These are phyloP conservation scores for Meloidogyne hapla DNA, from an alignment of 1,140 invertebrate species.

Conservation along the genomic window DNA sequence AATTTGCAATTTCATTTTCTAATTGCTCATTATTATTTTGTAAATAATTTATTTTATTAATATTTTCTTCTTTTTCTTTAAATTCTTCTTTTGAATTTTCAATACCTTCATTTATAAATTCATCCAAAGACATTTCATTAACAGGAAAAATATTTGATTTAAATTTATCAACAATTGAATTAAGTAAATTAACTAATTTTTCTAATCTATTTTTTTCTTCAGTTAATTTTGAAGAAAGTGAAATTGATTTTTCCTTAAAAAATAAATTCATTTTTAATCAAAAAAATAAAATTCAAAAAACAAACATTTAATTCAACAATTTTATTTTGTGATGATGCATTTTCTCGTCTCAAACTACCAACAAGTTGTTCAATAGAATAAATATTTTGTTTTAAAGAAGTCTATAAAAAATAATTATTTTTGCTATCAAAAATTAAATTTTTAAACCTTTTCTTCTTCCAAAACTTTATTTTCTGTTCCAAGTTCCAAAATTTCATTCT, in stretches of 20 bases:
- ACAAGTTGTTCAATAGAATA: background rate
- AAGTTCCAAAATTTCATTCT: background rate
- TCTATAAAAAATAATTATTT: background rate
- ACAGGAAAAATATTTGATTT: background rate
- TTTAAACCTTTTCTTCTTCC: background rate
- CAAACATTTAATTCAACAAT: background rate
- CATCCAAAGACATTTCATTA: background rate
- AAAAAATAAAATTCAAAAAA: background rate
- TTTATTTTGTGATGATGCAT: background rate
- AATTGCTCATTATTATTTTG: background rate
- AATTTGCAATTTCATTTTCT: background rate
- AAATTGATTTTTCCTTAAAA: background rate
- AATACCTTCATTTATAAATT: slow-evolving; percentile 2
- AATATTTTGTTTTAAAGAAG: background rate
- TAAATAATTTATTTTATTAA: background rate
- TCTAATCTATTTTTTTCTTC: background rate
- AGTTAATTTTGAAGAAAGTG: background rate
- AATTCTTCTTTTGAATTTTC: background rate
- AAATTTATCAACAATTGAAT: background rate
- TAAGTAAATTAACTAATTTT: background rate
- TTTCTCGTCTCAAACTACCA: background rate
- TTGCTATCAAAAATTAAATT: background rate
- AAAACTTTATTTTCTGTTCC: slow-evolving; percentile 2
- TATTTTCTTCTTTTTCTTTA: background rate
- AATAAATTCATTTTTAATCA: background rate